These are phyloP conservation scores for Drosophila barbarae DNA, from an alignment of 2,888 invertebrate genomes.

Conservation along the genomic window DNA sequence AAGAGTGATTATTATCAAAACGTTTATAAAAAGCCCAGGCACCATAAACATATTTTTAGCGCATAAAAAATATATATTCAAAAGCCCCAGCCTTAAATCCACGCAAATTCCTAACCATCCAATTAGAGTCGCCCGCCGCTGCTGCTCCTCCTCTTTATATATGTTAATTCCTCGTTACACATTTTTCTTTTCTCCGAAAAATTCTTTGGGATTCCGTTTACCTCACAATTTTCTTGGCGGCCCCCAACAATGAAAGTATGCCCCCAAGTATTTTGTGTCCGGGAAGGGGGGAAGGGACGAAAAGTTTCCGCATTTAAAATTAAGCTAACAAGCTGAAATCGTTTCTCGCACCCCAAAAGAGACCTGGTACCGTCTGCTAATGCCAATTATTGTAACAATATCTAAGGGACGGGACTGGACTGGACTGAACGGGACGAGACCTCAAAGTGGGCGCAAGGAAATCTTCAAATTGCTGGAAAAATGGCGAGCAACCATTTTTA, in stretches of 20 bases:
- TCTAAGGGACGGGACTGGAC: background rate
- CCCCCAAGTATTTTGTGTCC: constrained; percentile 34
- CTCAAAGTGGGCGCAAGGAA: constrained; percentile 17
- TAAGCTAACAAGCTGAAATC: constrained; percentile 57
- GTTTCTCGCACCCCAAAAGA: constrained; percentile 22
- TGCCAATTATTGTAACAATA: constrained; percentile 55
- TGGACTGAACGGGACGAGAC: background rate
- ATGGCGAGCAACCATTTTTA: constrained; percentile 24
- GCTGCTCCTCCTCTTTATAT: constrained; percentile 2
- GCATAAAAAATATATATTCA: background rate
- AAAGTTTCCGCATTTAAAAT: constrained; percentile 45
- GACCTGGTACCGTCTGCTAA: constrained; percentile 33
- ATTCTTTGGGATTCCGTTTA: constrained; percentile 21
- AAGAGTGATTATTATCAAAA: background rate
- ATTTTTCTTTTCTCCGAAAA: constrained; percentile 14
- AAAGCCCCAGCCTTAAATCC: background rate
- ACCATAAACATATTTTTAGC: background rate
- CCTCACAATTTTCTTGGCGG: constrained; percentile 22
- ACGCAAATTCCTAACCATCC: constrained; percentile 21
- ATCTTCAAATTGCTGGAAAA: constrained; percentile 40
- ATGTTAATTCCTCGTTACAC: constrained; percentile 35
- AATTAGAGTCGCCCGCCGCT: constrained; percentile 15
- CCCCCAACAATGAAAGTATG: constrained; percentile 26
- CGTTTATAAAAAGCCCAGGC: background rate
- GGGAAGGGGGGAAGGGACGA: background rate